Conservation (phyloP, 2,797 vertebrate species). For the Columba guinea region DNA sequence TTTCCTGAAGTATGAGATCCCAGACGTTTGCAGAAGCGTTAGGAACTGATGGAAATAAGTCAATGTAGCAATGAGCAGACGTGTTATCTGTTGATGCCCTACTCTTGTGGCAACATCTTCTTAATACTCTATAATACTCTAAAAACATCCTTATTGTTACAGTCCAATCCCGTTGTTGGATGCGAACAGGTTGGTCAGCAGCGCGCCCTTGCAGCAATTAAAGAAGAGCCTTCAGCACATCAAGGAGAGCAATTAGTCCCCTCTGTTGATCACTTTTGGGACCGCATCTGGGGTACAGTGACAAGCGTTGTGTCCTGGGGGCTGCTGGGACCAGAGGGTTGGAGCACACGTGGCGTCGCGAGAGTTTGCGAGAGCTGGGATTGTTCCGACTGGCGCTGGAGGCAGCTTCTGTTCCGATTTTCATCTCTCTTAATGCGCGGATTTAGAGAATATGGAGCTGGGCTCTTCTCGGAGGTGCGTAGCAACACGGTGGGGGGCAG, state of each 20-base stretch:
- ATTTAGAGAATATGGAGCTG: not conserved
- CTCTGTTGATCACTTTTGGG: not conserved
- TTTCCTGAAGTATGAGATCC: not conserved
- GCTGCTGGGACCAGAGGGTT: not conserved
- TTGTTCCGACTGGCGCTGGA: not conserved
- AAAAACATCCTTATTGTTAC: rapidly evolving
- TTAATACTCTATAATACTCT: not conserved
- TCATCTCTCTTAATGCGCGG: not conserved
- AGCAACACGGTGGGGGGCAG: not conserved
- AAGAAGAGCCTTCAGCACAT: not conserved
- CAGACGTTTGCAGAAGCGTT: not conserved
- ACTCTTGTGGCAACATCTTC: not conserved
- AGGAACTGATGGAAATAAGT: not conserved
- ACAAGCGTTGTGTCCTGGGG: not conserved
- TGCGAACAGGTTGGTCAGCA: not conserved
- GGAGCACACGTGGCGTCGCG: not conserved
- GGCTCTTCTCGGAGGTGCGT: not conserved
- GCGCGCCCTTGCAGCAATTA: not conserved
- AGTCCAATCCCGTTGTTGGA: not conserved
- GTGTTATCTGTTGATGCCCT: not conserved
- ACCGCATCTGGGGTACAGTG: not conserved
- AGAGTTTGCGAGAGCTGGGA: not conserved
- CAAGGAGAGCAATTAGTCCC: not conserved
- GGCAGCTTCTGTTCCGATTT: not conserved
- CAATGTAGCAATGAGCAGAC: not conserved